phyloP scores from a whole-genome alignment of 2,113 vertebrate genomes.

The Cryptomyrus ogoouensis region DNA sequence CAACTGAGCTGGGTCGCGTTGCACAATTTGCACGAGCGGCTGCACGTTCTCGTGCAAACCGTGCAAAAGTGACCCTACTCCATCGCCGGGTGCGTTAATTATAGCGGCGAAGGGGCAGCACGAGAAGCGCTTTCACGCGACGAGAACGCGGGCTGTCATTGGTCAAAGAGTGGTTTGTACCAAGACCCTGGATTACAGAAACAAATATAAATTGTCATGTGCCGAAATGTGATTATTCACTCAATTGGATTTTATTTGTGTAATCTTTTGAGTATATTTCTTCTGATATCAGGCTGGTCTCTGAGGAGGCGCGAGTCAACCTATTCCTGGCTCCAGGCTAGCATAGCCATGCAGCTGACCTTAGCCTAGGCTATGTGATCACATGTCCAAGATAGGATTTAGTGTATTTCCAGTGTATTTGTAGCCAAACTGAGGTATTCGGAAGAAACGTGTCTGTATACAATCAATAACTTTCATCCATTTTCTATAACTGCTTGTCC shows the following conservation, averaged over 20 bases:
- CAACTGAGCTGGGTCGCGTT: not conserved
- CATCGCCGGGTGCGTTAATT: not conserved
- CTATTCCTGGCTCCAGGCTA: not conserved
- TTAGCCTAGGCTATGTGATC: not conserved
- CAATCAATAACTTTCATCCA: not conserved
- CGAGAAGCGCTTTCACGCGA: not conserved
- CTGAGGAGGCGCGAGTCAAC: not conserved
- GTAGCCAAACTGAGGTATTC: not conserved
- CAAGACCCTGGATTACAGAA: not conserved
- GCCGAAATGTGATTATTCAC: not conserved
- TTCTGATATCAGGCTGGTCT: not conserved
- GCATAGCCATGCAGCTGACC: not conserved
- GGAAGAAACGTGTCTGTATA: not conserved
- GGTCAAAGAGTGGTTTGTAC: not conserved
- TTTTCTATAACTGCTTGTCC: not conserved
- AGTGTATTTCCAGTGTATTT: not conserved
- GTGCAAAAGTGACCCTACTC: not conserved
- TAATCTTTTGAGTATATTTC: not conserved
- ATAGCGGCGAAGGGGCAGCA: not conserved
- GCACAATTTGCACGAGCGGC: not conserved
- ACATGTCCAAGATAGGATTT: not conserved
- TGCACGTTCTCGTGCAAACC: not conserved
- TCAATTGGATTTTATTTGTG: not conserved
- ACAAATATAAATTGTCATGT: not conserved
- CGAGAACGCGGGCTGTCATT: not conserved